phyloP scores from a whole-genome alignment of 2,113 vertebrate genomes.

The Oxyura jamaicensis region DNA sequence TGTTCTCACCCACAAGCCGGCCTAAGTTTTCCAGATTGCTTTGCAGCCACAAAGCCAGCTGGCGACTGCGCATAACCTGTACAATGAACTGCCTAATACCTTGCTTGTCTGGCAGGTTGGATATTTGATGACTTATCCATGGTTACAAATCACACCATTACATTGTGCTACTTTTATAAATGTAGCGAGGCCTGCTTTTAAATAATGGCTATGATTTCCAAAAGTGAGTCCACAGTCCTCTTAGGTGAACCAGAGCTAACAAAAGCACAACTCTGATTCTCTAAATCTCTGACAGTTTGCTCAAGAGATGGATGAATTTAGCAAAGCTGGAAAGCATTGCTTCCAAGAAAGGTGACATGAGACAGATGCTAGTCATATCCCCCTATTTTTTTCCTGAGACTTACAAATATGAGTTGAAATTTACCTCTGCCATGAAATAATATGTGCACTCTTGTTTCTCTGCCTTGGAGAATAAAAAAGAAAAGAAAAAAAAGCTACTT shows the following conservation, averaged over 20 bases:
- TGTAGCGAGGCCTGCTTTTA: not conserved
- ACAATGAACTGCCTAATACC: not conserved
- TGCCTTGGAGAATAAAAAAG: not conserved
- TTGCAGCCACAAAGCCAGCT: not conserved
- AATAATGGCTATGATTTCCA: not conserved
- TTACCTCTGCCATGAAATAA: conserved; percentile 3
- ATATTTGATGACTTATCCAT: not conserved
- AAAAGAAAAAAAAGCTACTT: not conserved
- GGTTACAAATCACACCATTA: not conserved
- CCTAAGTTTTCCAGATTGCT: not conserved
- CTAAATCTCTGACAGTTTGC: not conserved
- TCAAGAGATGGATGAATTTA: conserved; percentile 22
- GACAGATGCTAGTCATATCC: not conserved
- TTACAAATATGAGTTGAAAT: not conserved
- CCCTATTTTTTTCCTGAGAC: not conserved
- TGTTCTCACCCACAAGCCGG: not conserved
- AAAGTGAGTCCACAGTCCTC: not conserved
- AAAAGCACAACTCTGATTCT: not conserved
- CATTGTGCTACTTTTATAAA: not conserved
- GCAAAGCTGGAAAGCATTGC: not conserved
- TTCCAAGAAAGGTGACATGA: conserved; percentile 7
- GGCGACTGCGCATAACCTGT: not conserved
- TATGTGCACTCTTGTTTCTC: not conserved
- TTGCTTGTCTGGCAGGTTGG: not conserved
- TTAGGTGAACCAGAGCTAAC: not conserved